These are phyloP conservation scores for Recurvirostra avosetta DNA, from an alignment of 2,113 vertebrate species.

Conservation along the genomic window DNA sequence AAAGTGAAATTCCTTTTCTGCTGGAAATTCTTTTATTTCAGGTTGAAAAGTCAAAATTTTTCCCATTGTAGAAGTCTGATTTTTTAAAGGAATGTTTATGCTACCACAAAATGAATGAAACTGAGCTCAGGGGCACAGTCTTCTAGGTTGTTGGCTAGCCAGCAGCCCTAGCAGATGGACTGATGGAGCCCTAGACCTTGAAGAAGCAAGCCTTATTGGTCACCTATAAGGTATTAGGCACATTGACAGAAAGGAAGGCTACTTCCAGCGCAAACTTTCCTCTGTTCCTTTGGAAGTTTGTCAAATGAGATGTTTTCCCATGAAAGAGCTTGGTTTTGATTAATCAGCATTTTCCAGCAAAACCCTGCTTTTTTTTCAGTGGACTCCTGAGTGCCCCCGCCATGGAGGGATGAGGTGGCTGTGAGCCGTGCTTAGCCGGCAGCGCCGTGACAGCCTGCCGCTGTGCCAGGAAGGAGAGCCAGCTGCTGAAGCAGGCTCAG, in stretches of 20 bases:
- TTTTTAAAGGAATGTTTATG: neutral
- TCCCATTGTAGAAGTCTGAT: neutral
- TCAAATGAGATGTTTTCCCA: neutral
- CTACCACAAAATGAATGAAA: neutral
- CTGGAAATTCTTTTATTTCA: neutral
- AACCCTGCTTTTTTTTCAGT: neutral
- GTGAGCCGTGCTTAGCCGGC: neutral
- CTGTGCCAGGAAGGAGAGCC: constrained; percentile 55
- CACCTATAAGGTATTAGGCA: neutral
- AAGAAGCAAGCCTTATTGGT: neutral
- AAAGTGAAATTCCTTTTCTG: neutral
- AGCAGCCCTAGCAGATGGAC: neutral
- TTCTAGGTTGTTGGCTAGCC: neutral
- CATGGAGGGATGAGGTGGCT: constrained; percentile 10
- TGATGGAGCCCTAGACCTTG: neutral
- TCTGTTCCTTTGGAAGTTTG: neutral
- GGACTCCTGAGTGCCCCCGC: neutral
- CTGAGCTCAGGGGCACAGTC: neutral
- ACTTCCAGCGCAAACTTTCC: neutral
- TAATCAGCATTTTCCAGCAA: neutral
- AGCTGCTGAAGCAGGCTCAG: constrained; percentile 40
- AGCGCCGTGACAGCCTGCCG: neutral
- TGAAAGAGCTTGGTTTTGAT: neutral
- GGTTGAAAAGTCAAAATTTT: neutral
- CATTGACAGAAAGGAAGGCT: neutral